Conservation (phyloP, 2,888 invertebrate species). For the Trimorus sp. region DNA sequence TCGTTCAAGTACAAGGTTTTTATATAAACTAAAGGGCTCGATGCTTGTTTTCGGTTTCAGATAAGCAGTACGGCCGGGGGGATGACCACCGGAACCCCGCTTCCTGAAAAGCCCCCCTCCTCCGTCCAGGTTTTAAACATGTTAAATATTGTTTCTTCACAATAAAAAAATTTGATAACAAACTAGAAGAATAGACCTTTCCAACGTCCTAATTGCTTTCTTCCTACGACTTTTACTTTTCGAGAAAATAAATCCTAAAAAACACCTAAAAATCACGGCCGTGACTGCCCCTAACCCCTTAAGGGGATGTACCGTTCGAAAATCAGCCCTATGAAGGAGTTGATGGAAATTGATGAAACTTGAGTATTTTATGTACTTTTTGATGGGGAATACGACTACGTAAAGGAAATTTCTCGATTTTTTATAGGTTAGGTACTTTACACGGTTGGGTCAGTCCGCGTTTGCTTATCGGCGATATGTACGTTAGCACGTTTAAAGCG, state of each 20-base stretch:
- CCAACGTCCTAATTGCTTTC: constrained; percentile 1
- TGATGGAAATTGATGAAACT: no score
- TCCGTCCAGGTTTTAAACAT: background rate
- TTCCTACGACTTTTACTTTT: constrained; percentile 7
- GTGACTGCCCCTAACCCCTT: constrained; percentile 14
- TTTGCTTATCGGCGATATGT: no score
- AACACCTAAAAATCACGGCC: constrained; percentile 13
- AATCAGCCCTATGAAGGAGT: no score
- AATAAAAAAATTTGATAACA: constrained; percentile 3
- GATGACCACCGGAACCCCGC: constrained; percentile 9
- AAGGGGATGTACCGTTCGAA: background rate
- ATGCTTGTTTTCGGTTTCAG: no score
- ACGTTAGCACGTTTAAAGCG: no score
- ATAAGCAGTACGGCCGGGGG: constrained; percentile 8
- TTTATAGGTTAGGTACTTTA: no score
- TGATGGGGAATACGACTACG: no score
- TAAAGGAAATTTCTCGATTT: no score
- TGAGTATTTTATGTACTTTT: no score
- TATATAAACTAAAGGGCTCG: no score
- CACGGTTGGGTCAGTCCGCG: no score
- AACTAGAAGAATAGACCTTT: constrained; percentile 11
- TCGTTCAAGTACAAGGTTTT: no score
- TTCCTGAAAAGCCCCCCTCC: background rate
- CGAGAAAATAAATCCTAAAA: constrained; percentile 11
- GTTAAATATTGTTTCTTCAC: constrained; percentile 2